phyloP scores from a whole-genome alignment of 2,888 invertebrate genomes.

The Drosophila recens region DNA sequence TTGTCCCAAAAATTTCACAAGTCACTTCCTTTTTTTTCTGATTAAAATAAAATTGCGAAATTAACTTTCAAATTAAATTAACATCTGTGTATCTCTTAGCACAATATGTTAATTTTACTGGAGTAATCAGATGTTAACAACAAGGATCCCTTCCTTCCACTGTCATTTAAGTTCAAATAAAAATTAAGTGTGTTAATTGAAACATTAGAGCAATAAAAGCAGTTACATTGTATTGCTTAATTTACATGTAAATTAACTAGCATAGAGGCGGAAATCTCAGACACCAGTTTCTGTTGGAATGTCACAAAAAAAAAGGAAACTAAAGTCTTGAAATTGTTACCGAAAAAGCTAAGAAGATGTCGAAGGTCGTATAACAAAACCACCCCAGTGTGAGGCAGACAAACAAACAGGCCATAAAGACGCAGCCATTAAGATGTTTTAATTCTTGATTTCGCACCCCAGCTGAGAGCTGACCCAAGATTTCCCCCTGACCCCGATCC shows the following conservation, averaged over 20 bases:
- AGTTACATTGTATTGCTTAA: constrained; percentile 82
- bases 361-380: constrained; percentile 35
- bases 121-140: constrained; percentile 6
- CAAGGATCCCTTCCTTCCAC: neutral
- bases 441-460: constrained; percentile 83
- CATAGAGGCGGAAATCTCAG: constrained; percentile 51
- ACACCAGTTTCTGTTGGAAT: constrained; percentile 20
- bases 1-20: too few species aligned
- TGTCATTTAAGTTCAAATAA: constrained; percentile 37
- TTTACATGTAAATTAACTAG: constrained; percentile 85
- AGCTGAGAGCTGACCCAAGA: constrained; percentile 46
- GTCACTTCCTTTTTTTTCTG: too few species aligned
- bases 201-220: constrained; percentile 76
- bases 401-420: constrained; percentile 67
- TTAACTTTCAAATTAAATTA: neutral
- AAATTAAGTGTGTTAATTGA: constrained; percentile 83
- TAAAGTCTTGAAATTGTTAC: constrained; percentile 19
- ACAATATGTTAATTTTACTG: constrained; percentile 21
- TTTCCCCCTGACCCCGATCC: neutral
- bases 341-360: constrained; percentile 15
- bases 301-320: constrained; percentile 4
- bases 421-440: constrained; percentile 78
- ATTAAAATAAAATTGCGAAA: too few species aligned
- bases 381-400: constrained; percentile 36
- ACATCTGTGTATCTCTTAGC: neutral